Percentiles rank a stretch among this genome's conserved stretches.
Evolutionary conservation across 2,888 invertebrate genomes (phyloP).

Genomic region (Diarsia mendica): DNA sequence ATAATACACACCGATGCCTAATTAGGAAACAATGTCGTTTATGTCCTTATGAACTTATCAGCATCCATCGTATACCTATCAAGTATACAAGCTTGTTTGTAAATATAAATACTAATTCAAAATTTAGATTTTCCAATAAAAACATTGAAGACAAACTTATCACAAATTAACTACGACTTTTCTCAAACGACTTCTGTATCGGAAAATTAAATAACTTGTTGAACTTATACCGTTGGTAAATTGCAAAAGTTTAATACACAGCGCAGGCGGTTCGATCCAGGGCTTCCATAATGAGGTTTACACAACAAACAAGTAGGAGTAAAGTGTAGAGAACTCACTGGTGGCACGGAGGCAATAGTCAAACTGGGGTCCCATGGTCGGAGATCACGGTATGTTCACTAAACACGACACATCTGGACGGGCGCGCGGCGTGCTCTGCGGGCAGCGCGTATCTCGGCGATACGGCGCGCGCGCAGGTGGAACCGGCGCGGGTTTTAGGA

Average conservation of each 20-base stretch:
- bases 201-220: conserved; percentile 63
- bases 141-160: conserved; percentile 43
- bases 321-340: conserved; percentile 79
- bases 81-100: conserved; percentile 54
- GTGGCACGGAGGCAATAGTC: conserved; percentile 88
- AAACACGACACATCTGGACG: conserved; percentile 87
- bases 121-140: conserved; percentile 25
- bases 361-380: conserved; percentile 87
- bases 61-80: conserved; percentile 29
- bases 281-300: conserved; percentile 60
- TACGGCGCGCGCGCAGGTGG: conserved; percentile 84
- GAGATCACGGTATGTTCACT: conserved; percentile 72
- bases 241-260: conserved; percentile 69
- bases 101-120: conserved; percentile 54
- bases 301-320: conserved; percentile 54
- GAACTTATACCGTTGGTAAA: conserved; percentile 62
- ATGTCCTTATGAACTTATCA: conserved; percentile 52
- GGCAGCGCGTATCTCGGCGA: conserved; percentile 69
- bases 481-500: conserved; percentile 68
- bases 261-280: conserved; percentile 50
- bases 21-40: conserved; percentile 64
- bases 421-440: conserved; percentile 84
- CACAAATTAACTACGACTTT: conserved; percentile 47
- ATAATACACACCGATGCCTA: conserved; percentile 57
- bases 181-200: conserved; percentile 40